Conservation (phyloP, 2,888 invertebrate genomes). For the Pherbina coryleti region DNA sequence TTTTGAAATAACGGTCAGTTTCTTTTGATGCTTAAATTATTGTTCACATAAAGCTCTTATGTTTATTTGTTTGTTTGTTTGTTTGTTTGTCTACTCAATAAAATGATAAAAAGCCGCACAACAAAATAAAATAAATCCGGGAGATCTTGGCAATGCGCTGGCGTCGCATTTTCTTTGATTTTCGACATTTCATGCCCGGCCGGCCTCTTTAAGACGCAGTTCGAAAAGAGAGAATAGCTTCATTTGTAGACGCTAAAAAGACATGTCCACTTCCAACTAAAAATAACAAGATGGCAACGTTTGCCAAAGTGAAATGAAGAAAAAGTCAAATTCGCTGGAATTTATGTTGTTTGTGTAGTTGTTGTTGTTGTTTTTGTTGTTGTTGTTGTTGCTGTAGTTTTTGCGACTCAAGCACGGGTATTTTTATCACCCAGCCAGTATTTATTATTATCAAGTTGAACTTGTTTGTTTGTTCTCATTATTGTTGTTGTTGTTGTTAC, state of each 20-base stretch:
- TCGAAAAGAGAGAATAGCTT: background rate
- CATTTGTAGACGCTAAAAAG: background rate
- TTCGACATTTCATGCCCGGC: background rate
- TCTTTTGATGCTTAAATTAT: too few species aligned
- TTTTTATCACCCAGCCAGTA: slow-evolving; percentile 20
- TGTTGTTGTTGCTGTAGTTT: background rate
- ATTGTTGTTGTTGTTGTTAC: slow-evolving; percentile 1
- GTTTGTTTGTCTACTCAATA: background rate
- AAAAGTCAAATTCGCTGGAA: slow-evolving; percentile 30
- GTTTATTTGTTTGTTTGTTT: background rate
- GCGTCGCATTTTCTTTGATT: slow-evolving; percentile 8
- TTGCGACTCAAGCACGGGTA: background rate
- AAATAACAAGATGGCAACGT: slow-evolving; percentile 7
- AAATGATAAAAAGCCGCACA: background rate
- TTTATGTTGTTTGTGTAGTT: slow-evolving; percentile 6
- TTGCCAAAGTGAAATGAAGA: slow-evolving; percentile 33
- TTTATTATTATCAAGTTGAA: slow-evolving; percentile 8
- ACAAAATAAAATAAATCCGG: background rate
- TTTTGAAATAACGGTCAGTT: too few species aligned
- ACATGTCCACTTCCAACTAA: background rate
- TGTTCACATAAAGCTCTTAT: too few species aligned
- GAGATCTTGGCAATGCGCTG: background rate
- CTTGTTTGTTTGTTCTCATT: slow-evolving; percentile 10
- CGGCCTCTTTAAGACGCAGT: background rate
- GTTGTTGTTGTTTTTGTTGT: background rate